A percentile compares a stretch with the other conserved stretches of the same genome.
These are phyloP conservation scores for Diglossa cyanea DNA, from an alignment of 2,797 vertebrate genomes.

Conservation along the genomic window DNA sequence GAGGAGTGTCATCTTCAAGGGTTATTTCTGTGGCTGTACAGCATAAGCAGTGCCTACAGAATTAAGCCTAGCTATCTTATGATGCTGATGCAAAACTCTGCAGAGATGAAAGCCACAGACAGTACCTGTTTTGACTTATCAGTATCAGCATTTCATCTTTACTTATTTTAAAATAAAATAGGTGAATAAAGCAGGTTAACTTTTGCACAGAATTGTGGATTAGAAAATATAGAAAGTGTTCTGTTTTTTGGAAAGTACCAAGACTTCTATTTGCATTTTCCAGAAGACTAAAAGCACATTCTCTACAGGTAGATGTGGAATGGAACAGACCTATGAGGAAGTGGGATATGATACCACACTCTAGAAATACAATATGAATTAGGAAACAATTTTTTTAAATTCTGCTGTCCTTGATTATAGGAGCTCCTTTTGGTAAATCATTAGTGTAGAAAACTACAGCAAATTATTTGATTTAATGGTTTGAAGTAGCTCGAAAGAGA, in stretches of 20 bases:
- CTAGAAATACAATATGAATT: not conserved
- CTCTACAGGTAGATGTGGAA: not conserved
- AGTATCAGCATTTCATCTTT: not conserved
- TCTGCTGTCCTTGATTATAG: not conserved
- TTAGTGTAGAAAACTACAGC: not conserved
- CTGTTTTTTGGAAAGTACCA: not conserved
- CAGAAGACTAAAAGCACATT: not conserved
- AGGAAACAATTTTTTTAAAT: not conserved
- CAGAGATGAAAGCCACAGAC: not conserved
- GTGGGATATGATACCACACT: not conserved
- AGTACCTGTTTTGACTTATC: not conserved
- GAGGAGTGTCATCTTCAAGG: not conserved
- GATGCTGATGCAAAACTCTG: not conserved
- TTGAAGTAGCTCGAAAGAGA: not conserved
- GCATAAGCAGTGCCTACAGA: not conserved
- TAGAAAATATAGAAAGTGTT: not conserved
- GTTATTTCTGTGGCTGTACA: not conserved
- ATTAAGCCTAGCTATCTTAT: not conserved
- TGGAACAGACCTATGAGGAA: not conserved
- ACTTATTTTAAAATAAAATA: not conserved
- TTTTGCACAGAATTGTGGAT: not conserved
- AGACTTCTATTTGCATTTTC: not conserved
- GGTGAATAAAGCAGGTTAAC: not conserved
- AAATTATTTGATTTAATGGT: not conserved
- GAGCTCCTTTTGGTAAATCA: not conserved